These are phyloP conservation scores for Salvelinus fontinalis DNA, from an alignment of 2,113 vertebrate genomes.

Conservation along the genomic window DNA sequence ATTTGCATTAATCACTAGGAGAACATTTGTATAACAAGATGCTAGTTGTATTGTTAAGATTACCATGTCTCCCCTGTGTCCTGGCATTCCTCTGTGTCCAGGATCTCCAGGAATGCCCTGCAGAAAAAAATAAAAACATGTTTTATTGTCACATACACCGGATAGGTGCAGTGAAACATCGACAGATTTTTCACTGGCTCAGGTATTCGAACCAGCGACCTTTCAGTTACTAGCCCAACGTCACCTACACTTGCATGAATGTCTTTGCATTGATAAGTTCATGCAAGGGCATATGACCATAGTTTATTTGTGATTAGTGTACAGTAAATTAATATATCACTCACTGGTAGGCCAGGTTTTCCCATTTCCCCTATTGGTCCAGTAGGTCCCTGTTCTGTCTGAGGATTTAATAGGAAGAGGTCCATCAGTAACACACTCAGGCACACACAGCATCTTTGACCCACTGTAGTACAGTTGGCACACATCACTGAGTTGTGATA, in stretches of 20 bases:
- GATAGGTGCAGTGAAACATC: too few relatives aligned
- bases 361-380: conserved; percentile 76
- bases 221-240: too few relatives aligned
- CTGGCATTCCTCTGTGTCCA: conserved; percentile 68
- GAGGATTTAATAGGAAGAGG: neutral
- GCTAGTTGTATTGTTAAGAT: neutral
- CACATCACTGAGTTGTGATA: conserved; percentile 18
- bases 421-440: conserved; percentile 12
- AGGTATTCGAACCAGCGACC: too few relatives aligned
- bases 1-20: neutral
- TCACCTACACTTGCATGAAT: neutral
- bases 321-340: conserved; percentile 21
- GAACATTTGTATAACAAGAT: neutral
- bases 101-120: conserved; percentile 76
- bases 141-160: too few relatives aligned
- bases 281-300: neutral
- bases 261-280: neutral
- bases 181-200: too few relatives aligned
- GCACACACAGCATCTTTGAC: neutral
- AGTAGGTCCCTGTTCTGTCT: conserved; percentile 70
- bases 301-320: neutral
- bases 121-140: neutral
- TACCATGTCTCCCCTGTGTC: conserved; percentile 72
- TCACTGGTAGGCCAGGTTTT: conserved; percentile 75
- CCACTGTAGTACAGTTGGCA: neutral